Conservation (phyloP, 2,888 invertebrate species). For the Pycnomerus fuliginosus region DNA sequence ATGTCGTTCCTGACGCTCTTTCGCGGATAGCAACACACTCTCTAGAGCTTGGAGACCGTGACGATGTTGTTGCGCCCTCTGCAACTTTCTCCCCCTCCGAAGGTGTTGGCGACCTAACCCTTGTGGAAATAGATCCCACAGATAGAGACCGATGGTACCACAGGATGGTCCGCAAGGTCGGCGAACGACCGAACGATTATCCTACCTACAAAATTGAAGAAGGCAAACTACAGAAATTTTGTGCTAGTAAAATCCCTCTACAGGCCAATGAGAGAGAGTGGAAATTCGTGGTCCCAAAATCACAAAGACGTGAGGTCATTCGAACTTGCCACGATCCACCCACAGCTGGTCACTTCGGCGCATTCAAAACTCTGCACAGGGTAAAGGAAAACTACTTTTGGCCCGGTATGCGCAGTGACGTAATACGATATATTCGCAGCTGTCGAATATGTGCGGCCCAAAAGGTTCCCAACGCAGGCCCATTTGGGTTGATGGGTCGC, state of each 20-base stretch:
- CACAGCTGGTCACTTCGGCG: conserved; percentile 27
- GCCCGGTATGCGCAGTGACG: conserved; percentile 14
- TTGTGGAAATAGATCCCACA: background rate
- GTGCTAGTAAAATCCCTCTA: background rate
- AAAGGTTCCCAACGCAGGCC: conserved; percentile 10
- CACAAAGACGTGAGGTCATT: conserved; percentile 16
- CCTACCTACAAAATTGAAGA: conserved; percentile 3
- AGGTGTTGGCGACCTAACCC: background rate
- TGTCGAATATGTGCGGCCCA: conserved; percentile 16
- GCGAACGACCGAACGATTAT: conserved; percentile 2
- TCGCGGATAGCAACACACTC: too few species aligned
- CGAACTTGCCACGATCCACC: conserved; percentile 24
- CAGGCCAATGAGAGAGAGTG: conserved; percentile 23
- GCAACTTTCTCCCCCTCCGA: too few species aligned
- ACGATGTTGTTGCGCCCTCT: too few species aligned
- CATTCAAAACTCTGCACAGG: conserved; percentile 10
- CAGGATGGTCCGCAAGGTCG: background rate
- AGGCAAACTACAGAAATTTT: conserved; percentile 4
- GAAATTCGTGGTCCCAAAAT: conserved; percentile 29
- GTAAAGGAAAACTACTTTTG: conserved; percentile 10
- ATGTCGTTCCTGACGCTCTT: conserved; percentile 34
- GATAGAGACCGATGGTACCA: background rate
- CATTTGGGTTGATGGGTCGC: conserved; percentile 16
- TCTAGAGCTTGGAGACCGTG: too few species aligned
- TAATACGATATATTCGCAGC: conserved; percentile 11